Evolutionary conservation across 1,140 invertebrate species (phyloP), one percentile per base, ranked within the genome.

Genomic region (Camponotus pennsylvanicus): DNA sequence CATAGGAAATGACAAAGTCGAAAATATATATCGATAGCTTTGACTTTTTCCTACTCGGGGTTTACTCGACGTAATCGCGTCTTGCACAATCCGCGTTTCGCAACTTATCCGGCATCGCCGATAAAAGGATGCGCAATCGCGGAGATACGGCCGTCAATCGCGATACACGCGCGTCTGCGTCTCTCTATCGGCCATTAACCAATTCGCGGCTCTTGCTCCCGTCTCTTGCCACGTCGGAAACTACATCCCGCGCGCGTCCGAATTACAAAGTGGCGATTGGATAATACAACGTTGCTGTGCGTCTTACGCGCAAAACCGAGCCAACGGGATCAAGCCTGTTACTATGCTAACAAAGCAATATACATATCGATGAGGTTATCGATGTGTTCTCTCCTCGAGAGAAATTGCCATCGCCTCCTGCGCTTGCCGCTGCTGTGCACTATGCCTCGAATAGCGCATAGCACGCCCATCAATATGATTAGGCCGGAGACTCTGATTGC

Each of bases 281-380:
- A 83, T 83, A 83, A 83, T 83, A 42, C 57, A 83, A 75, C 55
- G 55, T 70, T 18, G 69, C 37, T 18, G 67, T n/a, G 52, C 67
- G 79, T 83, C 79, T 83, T 83, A 69, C 55, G 79, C 52, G 79
- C 79, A 83, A 61, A 73, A 73, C 40, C 79, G 55, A 73, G 37
- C 77, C 78, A 57, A 18, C 66, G 66, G 78, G 79, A 83, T 83
- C 79, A 83, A 83, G 55, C 79, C 79, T 83, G 79, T 83, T 83
- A 83, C 79, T 83, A 83, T 83, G 79, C 79, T 83, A 83, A 83
- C 79, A 83, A 83, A 83, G 79, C 79, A 83, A 83, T 83, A 75
- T 83, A 83, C 79, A 83, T 83, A 83, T 83, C 79, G 79, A 83
- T 83, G 69, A 83, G 79, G 79, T 83, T 83, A 83, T 83, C 79